Evolutionary conservation across 2,113 vertebrate species (phyloP), one percentile per base, ranked within the genome.

Genomic region (Ophiodon elongatus): DNA sequence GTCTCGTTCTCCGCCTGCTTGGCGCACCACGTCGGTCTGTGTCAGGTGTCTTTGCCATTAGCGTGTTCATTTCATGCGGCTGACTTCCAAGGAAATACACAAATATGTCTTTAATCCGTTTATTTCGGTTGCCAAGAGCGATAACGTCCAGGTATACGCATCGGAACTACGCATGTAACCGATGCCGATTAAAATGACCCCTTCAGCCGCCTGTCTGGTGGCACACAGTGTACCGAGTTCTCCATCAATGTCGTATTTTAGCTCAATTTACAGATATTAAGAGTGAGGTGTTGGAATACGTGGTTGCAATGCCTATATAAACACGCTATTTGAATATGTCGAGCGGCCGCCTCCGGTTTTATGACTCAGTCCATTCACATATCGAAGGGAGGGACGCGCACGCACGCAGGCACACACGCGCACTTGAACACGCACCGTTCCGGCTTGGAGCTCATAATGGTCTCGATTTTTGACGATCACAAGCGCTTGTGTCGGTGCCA

Each of bases 331-430:
- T 79, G 85, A 85, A 76, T 79, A 68, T 66, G 71, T 69, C 65
- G 80, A 91, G 76, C 91, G 75, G 69, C 85, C 89, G 90, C 91
- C 92, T 92, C 89, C 85, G 91, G 76, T 85, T 94, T 84, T 92
- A 92, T 93, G 93, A 94, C 91, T 94, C 94, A 93, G 91, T 92
- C 86, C 88, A 89, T 92, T 94, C 92, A 92, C 91, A 91, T 90
- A 91, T 94, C 73, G 80, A 90, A 89, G 89, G 88, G 87, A 90
- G 85, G 79, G 84, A 84, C 79, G 71, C 54, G 31, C 76, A 37
- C 78, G 39, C 71, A 31, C 60, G 17, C 70, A 47, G n/a, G 35
- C 76, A 17, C 80, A 31, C 69, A 19, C 69, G 25, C 86, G 68
- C 71, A 67, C 80, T 50, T 56, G 63, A 80, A 72, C 85, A 79